Evolutionary conservation across 2,888 invertebrate species (phyloP), one percentile per base, ranked within the genome.

Genomic region (Acleris sparsana): DNA sequence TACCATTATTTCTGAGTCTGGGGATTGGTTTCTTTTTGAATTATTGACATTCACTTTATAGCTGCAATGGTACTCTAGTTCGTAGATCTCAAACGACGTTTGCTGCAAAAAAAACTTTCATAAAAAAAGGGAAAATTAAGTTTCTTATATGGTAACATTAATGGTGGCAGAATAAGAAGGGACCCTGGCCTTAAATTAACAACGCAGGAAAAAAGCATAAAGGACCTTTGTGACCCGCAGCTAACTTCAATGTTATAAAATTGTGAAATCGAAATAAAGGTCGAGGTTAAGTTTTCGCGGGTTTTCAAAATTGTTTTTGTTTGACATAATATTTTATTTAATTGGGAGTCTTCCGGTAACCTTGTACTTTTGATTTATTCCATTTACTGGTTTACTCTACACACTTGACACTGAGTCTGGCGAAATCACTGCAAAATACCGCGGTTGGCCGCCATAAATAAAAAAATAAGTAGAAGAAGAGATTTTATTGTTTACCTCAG

Each of bases 21-120:
- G 80, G 17, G 70, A 70, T 75, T 84, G 85, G 0, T 80, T 69
- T 72, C 84, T 87, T 62, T 80, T 74, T n/a, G 85, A 77, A 60
- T 75, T 91, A 72, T 92, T 93, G 0, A 94, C 93, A 69, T 91
- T 92, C 7, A 94, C 92, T 73, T 85, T 82, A 75, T 94, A 94
- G 71, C 87, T 90, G 84, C 94, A 94, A 66, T 90, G 86, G 75
- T 94, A 94, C 62, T 93, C 91, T 60, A 94, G 79, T 74, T 94
- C 93, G 74, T 93, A 93, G 39, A 94, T 84, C 74, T 94, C 94
- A 71, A 93, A 94, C 29, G 88, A 84, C 1, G 91, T 85, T 75
- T 86, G 85, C 94, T 94, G 86, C 63, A 90, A 93, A 72, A 66
- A 75, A 68, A 65, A 48, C 67, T 7, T 55, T 59, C 39, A 39